phyloP scores from a whole-genome alignment of 64 coral and sea anemone genomes.

The Stichodactyla mertensii region DNA sequence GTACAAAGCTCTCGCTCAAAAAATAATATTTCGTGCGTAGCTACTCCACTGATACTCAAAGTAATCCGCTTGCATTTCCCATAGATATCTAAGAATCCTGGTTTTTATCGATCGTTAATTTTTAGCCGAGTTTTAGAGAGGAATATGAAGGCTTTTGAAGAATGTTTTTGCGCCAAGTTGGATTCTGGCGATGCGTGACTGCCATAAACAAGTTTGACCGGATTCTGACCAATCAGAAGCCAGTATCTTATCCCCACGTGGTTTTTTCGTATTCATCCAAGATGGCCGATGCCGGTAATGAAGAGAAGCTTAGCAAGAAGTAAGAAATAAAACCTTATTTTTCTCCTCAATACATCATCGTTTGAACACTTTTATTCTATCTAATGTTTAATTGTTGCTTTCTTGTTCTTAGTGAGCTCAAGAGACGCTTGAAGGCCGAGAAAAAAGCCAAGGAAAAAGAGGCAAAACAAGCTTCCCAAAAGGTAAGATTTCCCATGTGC shows the following conservation, averaged over 20 bases:
- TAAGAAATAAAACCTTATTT: constrained; percentile 17
- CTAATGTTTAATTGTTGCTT: neutral
- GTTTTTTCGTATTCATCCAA: constrained; percentile 29
- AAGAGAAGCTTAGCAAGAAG: constrained; percentile 92
- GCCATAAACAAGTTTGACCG: constrained; percentile 53
- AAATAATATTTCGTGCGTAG: neutral
- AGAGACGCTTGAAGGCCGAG: constrained; percentile 88
- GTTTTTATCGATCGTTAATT: neutral
- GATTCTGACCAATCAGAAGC: constrained; percentile 51
- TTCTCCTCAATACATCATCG: neutral
- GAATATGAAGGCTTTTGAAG: neutral
- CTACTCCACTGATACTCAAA: neutral
- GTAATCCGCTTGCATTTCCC: neutral
- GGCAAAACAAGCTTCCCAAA: constrained; percentile 59
- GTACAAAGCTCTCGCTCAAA: neutral
- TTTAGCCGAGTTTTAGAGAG: neutral
- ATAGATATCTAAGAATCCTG: neutral
- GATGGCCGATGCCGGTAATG: constrained; percentile 79
- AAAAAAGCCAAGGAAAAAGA: constrained; percentile 98
- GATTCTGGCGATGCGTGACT: constrained; percentile 24
- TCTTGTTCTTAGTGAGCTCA: constrained; percentile 55
- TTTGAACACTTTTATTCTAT: neutral
- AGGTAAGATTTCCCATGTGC: constrained; percentile 43
- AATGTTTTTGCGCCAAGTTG: constrained; percentile 8
- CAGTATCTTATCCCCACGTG: constrained; percentile 38